Evolutionary conservation across 2,888 invertebrate species (phyloP), one percentile per base, ranked within the genome.

Genomic region (Lasioglossum marginatum): DNA sequence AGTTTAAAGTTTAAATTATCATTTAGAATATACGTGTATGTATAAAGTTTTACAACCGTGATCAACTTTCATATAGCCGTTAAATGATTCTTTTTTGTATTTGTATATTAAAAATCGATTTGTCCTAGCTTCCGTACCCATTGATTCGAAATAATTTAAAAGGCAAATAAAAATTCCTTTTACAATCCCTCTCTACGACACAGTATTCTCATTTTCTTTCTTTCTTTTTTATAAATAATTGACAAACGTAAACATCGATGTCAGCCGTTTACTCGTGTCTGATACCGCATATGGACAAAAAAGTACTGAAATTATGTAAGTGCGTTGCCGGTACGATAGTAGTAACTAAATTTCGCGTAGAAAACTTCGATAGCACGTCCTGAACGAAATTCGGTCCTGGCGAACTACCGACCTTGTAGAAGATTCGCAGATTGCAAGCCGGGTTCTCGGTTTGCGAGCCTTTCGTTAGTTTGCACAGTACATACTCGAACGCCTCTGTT

Each of bases 281-380:
- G 90, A 98, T 96, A 34, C 98, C 98, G 95, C 97, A 97, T 95
- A 98, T 97, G 87, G 98, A 98, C 91, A 98, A 96, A 96, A 98
- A 97, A 92, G 98, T 98, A 96, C 97, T 97, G 90, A 97, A 97
- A 96, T 97, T 97, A 95, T 98, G 97, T 93, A 98, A 96, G 94
- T 97, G 97, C 89, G 97, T 96, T 89, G 98, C 98, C 77, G 98
- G 98, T 95, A 98, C 96, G 86, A 97, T 96, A 23, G 97, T 98
- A 91, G 97, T 97, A 82, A 97, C 97, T 89, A 97, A 96, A 89
- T 95, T 95, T 74, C 93, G 92, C 66, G 89, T 92, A 74, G 92
- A 91, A 87, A 95, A 95, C 73, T 91, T 94, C 31, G 93, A 92
- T 27, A 95, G 92, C 34, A 95, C 94, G 80, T 93, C 91, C 57